Percentiles rank a stretch among this genome's conserved stretches.
Evolutionary conservation across 2,888 invertebrate species (phyloP).

Genomic region (Parascotia fuliginaria): DNA sequence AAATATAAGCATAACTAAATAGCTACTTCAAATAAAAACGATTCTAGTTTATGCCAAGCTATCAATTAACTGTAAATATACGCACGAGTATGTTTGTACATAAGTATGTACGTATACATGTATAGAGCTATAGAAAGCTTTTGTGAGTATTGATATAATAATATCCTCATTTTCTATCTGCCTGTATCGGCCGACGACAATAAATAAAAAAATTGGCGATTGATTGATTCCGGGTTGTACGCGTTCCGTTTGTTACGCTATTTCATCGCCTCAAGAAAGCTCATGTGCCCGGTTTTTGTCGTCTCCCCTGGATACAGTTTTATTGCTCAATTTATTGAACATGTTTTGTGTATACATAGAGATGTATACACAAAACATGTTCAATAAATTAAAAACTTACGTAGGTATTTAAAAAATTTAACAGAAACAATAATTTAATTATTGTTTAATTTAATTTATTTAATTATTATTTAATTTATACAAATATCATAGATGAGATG

Average conservation of each 20-base stretch:
- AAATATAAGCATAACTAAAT: no score
- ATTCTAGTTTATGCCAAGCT: not conserved
- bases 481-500: no score
- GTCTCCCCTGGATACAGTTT: slow-evolving; percentile 38
- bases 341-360: no score
- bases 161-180: slow-evolving; percentile 56
- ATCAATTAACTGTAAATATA: not conserved
- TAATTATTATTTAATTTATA: no score
- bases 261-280: slow-evolving; percentile 47
- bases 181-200: slow-evolving; percentile 45
- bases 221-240: slow-evolving; percentile 59
- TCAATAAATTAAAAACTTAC: no score
- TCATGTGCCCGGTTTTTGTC: slow-evolving; percentile 49
- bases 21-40: no score
- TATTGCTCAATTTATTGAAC: slow-evolving; percentile 46
- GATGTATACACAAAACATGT: no score
- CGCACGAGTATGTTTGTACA: no score
- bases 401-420: no score
- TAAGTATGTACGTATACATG: no score
- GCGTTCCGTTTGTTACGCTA: slow-evolving; percentile 55
- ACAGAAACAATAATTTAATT: no score
- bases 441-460: no score
- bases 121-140: not conserved
- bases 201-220: slow-evolving; percentile 57
- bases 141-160: slow-evolving; percentile 51